Base-by-base conservation (phyloP, 2,888 invertebrate genomes). In the Mythimna albipuncta region DNA sequence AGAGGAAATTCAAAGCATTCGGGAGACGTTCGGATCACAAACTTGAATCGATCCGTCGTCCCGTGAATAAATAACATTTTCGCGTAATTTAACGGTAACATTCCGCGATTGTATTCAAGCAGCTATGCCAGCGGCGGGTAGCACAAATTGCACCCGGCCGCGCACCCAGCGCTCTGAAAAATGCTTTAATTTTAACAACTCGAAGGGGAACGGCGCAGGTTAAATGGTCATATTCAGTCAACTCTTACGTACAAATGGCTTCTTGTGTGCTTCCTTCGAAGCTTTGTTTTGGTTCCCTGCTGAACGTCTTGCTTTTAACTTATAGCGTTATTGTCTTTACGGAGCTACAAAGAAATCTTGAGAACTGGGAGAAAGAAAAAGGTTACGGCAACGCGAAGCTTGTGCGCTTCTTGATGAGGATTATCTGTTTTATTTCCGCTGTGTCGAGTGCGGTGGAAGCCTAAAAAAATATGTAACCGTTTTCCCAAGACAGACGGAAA, bases 151-250 rank as follows among this genome's bases (percentile, higher is more conserved):
- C 92, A 85, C 83, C 86, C 89, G 87, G 88, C 86, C 87, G 86
- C 87, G 86, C 85, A 83, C 79, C 86, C 84, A 82, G 81, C 87
- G 86, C 85, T 65, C 86, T 92, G 93, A 93, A 92, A 93, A 93
- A 94, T 93, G 89, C 88, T 89, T 88, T 89, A 90, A 89, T 92
- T 91, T 93, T 91, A 90, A 91, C 90, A 90, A 91, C 87, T 84
- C 82, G 88, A 87, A 88, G 86, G 89, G 85, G 87, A 88, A 87
- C 84, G 84, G 84, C 84, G 87, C 89, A 88, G 92, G 92, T 92
- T 92, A 92, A 93, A 93, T 91, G 90, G 89, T 91, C 90, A 91
- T 89, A 90, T 91, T 92, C 92, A 90, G 89, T 91, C 91, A 92
- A 91, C 88, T 92, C 89, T 89, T 85, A 82, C 88, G 78, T 81